Conservation (phyloP, 2,888 invertebrate species). For the Phengaris alcon region DNA sequence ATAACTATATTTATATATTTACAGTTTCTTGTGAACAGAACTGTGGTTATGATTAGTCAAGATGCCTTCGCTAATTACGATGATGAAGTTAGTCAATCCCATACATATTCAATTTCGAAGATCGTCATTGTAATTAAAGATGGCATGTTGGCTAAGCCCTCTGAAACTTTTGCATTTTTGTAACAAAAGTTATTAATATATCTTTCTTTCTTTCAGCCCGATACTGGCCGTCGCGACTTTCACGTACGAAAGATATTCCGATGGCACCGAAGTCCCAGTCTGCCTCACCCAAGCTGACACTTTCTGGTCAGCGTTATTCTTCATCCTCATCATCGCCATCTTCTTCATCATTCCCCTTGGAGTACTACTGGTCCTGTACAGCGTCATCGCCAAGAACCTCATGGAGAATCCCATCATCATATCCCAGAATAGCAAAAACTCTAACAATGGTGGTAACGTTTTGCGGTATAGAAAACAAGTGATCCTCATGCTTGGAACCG, state of each 20-base stretch:
- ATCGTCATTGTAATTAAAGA: no score
- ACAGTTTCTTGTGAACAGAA: no score
- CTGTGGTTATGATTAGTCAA: no score
- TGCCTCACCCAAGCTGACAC: constrained; percentile 90
- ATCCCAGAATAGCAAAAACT: constrained; percentile 78
- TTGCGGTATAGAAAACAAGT: constrained; percentile 88
- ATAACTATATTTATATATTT: no score
- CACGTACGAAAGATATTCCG: constrained; percentile 84
- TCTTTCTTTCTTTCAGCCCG: constrained; percentile 81
- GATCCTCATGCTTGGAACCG: constrained; percentile 92
- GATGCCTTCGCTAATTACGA: no score
- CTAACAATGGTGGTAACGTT: constrained; percentile 75
- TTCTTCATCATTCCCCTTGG: constrained; percentile 92
- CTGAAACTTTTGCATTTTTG: no score
- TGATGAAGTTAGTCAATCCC: no score
- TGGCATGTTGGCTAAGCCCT: no score
- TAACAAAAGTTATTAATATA: not conserved
- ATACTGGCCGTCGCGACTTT: constrained; percentile 90
- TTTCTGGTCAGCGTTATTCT: constrained; percentile 88
- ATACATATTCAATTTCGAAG: no score
- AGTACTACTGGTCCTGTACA: constrained; percentile 89
- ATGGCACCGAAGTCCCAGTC: constrained; percentile 85
- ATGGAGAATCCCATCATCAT: constrained; percentile 88
- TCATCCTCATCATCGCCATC: constrained; percentile 87
- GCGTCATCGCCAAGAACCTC: constrained; percentile 90